Base-by-base conservation (phyloP, 2,888 invertebrate species). In the Esperia sulphurella region DNA sequence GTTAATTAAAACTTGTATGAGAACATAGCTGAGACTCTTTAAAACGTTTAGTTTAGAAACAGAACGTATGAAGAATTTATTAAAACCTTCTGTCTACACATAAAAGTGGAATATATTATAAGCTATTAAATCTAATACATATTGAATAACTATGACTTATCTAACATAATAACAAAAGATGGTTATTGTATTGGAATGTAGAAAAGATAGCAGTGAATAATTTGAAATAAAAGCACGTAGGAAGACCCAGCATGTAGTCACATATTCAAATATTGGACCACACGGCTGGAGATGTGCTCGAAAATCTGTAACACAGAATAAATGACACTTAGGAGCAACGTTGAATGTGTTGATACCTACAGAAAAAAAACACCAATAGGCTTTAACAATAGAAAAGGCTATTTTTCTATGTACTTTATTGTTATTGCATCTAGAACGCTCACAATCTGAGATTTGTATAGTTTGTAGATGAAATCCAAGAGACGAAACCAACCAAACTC, bases 221-320 rank as follows among this genome's bases (percentile, higher is more conserved):
- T 31, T 41, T 39, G 44, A 44, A 37, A 21, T 44, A 33, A 48
- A 41, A 41, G 30, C 30, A n/a, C 30, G 41, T 41, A 40, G 40
- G 40, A 33, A 39, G 46, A 29, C 29, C 30, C 41, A 41, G 41
- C 44, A 41, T 41, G 49, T 21, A 49, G 45, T 52, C 41, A n/a
- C 41, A 40, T 47, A 45, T 38, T 35, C n/a, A 35, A 45, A 28
- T 46, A 6, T 41, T 45, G 49, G 54, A 55, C 52, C 54, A 55
- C 52, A 48, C 39, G 31, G 21, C 45, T 38, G 30, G 13, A 48
- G 43, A 44, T n/a, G 21, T 21, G 10, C 33, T 43, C 14, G 8
- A 37, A 45, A 53, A 52, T 46, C 43, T 31, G 37, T 38, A 37
- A 43, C 48, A 29, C 48, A 33, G 48, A 41, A 5, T 14, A 38